Conservation (phyloP, 2,113 vertebrate species). For the Hyperopisus bebe region DNA sequence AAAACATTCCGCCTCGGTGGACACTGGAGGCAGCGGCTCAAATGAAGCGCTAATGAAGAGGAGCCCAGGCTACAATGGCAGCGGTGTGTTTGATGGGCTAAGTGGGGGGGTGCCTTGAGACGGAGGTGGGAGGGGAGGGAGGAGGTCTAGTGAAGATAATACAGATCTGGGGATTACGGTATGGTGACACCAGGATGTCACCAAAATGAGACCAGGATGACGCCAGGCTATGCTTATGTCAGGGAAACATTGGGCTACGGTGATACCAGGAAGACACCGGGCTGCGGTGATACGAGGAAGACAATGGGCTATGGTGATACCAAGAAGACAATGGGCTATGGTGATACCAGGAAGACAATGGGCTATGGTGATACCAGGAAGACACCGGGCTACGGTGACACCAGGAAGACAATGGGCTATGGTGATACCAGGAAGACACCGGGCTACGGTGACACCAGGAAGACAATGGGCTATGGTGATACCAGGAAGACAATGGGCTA, state of each 20-base stretch:
- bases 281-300: too few species aligned
- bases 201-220: not conserved
- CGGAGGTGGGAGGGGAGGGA: not conserved
- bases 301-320: too few species aligned
- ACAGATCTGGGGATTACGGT: not conserved
- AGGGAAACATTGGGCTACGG: too few species aligned
- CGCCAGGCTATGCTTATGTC: too few species aligned
- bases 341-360: too few species aligned
- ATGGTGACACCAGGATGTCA: not conserved
- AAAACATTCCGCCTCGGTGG: not conserved
- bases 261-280: not conserved
- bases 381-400: too few species aligned
- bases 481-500: too few species aligned
- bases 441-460: too few species aligned
- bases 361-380: too few species aligned
- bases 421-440: too few species aligned
- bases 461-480: too few species aligned
- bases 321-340: not conserved
- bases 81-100: not conserved
- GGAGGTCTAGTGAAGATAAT: not conserved
- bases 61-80: not conserved
- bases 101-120: not conserved
- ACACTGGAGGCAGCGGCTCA: not conserved
- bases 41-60: conserved; percentile 10
- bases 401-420: too few species aligned